These are phyloP conservation scores for Brachystomella parvula DNA, from an alignment of 1,140 invertebrate species.

Conservation along the genomic window DNA sequence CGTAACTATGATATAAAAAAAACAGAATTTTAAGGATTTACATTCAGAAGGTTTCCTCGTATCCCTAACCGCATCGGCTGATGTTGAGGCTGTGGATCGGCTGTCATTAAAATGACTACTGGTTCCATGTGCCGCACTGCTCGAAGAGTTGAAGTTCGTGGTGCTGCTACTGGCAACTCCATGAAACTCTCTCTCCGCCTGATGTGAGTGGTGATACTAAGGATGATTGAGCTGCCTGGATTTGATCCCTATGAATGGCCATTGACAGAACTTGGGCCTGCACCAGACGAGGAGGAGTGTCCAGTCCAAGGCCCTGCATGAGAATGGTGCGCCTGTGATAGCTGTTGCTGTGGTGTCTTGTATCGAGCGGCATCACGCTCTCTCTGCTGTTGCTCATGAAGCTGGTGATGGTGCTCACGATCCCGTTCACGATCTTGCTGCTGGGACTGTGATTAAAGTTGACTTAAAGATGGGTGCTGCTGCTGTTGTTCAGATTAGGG, in stretches of 20 bases:
- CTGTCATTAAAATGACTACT: conserved; percentile 19
- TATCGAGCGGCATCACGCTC: conserved; percentile 6
- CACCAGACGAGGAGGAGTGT: not conserved
- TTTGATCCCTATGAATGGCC: no score
- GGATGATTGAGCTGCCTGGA: no score
- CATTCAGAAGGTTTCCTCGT: conserved; percentile 36
- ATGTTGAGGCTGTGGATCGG: conserved; percentile 3
- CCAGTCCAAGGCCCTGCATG: no score
- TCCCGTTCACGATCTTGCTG: conserved; percentile 22
- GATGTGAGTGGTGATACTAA: no score
- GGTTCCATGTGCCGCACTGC: conserved; percentile 7
- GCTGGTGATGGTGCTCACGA: conserved; percentile 19
- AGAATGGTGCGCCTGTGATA: conserved; percentile 4
- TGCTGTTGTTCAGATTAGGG: not conserved
- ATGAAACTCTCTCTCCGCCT: no score
- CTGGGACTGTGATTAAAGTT: conserved; percentile 17
- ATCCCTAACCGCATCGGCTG: conserved; percentile 20
- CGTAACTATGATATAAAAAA: not conserved
- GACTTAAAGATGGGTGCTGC: conserved; percentile 11
- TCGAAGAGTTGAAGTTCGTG: not conserved
- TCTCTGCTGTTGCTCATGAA: conserved; percentile 14
- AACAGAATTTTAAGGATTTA: not conserved
- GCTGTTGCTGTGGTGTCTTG: conserved; percentile 14
- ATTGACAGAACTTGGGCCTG: no score
- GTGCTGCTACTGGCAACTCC: not conserved